phyloP scores from a whole-genome alignment of 2,113 vertebrate genomes.

The Pholis gunnellus region DNA sequence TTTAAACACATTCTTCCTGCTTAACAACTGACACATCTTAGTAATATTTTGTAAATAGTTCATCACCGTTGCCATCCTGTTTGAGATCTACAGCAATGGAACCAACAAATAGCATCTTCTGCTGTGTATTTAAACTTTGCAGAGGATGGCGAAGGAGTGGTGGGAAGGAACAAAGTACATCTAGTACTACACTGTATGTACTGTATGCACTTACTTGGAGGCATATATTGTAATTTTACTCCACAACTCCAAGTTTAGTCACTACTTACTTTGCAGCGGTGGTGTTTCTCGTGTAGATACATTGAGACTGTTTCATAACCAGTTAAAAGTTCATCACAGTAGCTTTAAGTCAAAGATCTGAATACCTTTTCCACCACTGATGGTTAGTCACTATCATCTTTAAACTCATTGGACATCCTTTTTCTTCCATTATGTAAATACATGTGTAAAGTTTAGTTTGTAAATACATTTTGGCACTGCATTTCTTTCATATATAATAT shows the following conservation, averaged over 20 bases:
- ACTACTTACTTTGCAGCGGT: too few relatives aligned
- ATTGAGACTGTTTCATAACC: too few relatives aligned
- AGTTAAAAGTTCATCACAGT: too few relatives aligned
- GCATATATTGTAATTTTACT: too few relatives aligned
- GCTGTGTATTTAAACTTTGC: not conserved
- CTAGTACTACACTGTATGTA: too few relatives aligned
- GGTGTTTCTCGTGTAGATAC: too few relatives aligned
- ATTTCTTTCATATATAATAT: conserved; percentile 19
- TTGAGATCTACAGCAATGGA: not conserved
- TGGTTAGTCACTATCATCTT: not conserved
- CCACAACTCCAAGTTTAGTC: too few relatives aligned
- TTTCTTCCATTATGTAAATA: not conserved
- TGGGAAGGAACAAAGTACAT: not conserved
- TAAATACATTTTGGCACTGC: not conserved
- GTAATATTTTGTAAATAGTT: not conserved
- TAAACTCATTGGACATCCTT: not conserved
- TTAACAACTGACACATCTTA: not conserved
- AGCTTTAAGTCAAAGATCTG: not conserved
- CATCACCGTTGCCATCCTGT: not conserved
- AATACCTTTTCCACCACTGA: not conserved
- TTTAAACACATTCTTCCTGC: not conserved
- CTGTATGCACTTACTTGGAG: too few relatives aligned
- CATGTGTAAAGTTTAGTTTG: not conserved
- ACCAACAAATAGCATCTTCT: not conserved
- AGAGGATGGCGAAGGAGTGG: not conserved